Base-by-base conservation (phyloP, 2,113 vertebrate species). In the Saimiri boliviensis region DNA sequence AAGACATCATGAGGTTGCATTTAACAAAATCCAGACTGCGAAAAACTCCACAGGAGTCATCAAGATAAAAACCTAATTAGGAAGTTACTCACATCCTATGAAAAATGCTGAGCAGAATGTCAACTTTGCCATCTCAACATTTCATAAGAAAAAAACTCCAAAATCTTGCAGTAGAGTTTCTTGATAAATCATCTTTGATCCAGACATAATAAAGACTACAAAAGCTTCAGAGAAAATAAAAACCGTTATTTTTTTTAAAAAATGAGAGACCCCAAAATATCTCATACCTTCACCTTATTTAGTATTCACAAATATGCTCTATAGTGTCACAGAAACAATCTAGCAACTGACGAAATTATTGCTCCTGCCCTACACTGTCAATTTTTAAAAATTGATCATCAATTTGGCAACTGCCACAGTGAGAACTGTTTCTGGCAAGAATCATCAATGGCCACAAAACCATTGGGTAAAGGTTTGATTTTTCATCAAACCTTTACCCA, bases 81-180 rank as follows among this genome's bases (percentile, higher is more conserved):
- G 42, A 96, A 90, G n/a, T 87, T 92, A 47, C 89, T 95, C n/a
- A 80, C 13, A 87, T 23, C n/a, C 91, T 77, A 49, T 49, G 35
- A 70, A 80, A 47, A 94, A 68, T 21, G 11, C 49, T 81, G 37
- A 84, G 20, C 13, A 76, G 66, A 91, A 71, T 6, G 40, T 32
- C 49, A 71, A 86, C 19, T 79, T 90, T 77, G 27, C 27, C 77
- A 56, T 42, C 56, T 96, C 86, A 93, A 12, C 54, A 88, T 79
- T 93, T 91, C 73, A 73, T 27, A 71, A 60, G 60, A 56, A 40
- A 76, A 32, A 10, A 16, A 35, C 80, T 88, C 63, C 91, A 86
- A 87, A 81, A 73, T 58, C n/a, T 45, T 9, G 30, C 12, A 37
- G 8, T 25, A 2, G 35, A 40, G 80, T 45, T 81, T 88, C 66